Percentiles rank a stretch among this genome's conserved stretches.
These are phyloP conservation scores for Caenorhabditis afra DNA, from an alignment of 2,888 invertebrate genomes.

Conservation along the genomic window DNA sequence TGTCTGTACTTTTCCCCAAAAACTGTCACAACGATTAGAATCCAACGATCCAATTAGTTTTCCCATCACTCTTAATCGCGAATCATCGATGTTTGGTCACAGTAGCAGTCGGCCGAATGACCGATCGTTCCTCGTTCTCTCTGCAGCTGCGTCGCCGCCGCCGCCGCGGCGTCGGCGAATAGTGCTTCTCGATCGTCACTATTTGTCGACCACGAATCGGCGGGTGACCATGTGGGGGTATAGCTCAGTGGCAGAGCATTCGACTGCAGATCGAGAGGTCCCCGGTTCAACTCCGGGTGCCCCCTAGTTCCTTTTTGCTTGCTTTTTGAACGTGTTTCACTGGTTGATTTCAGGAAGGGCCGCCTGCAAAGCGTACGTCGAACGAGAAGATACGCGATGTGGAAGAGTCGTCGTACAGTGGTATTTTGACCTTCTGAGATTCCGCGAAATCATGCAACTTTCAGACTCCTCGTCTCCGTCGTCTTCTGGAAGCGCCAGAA, in stretches of 20 bases:
- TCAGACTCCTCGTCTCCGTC: conserved; percentile 20
- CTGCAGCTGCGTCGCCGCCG: background rate
- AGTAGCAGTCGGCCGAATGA: background rate
- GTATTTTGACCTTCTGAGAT: background rate
- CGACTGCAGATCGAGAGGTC: conserved; percentile 80
- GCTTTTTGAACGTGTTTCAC: background rate
- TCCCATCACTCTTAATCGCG: too few relatives aligned
- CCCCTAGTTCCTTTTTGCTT: conserved; percentile 64
- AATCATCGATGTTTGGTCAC: too few relatives aligned
- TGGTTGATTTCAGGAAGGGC: conserved; percentile 23
- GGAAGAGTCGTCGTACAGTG: too few relatives aligned
- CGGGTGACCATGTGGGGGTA: conserved; percentile 62
- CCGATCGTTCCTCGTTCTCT: background rate
- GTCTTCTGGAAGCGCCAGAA: conserved; percentile 20
- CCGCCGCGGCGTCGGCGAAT: too few relatives aligned
- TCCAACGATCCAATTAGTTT: too few relatives aligned
- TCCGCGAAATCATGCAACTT: too few relatives aligned
- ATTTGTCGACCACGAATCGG: background rate
- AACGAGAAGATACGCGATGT: conserved; percentile 5
- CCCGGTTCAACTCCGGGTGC: conserved; percentile 78
- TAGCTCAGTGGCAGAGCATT: conserved; percentile 80
- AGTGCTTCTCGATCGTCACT: background rate
- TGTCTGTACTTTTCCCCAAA: too few relatives aligned
- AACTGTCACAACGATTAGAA: background rate
- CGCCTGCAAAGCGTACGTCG: conserved; percentile 31